Base-by-base conservation (phyloP, 2,888 invertebrate species). In the Cryptus viduatorius region DNA sequence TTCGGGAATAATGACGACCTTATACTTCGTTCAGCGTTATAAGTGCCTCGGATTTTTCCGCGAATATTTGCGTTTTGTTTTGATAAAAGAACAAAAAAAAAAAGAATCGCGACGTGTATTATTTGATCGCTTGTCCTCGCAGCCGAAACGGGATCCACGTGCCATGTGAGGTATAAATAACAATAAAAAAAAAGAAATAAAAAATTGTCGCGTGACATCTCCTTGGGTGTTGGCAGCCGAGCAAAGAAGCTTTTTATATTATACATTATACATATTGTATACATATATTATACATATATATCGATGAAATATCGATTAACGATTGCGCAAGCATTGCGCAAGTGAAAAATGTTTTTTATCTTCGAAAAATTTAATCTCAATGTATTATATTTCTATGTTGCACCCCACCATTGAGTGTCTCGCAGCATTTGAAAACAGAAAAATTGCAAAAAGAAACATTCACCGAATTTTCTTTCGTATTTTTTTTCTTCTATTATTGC, bases 131-230 rank as follows among this genome's bases (percentile, higher is more conserved):
- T 89, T 93, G 90, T 91, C 91, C 93, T 93, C 93, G 91, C 93
- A 93, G 93, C 90, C 89, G 91, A 88, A 82, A 89, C 87, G 83
- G 90, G 85, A 89, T 91, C 93, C 93, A 93, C 92, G 89, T 90
- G 90, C 89, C 90, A 89, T 90, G 89, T 90, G 89, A 90, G 88
- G 88, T 88, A 86, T 83, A 72, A 86, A 59, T 46, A 64, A 59
- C 46, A 73, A 16, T 29, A 37, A 67, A 46, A 16, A 73, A 42
- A 75, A 48, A 12, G 75, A 78, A 72, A 50, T 69, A 44, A 69
- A 68, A 79, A 64, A 79, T 76, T 72, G 72, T 76, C 77, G 78
- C 78, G 85, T 87, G 72, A 88, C 82, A 83, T 87, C 79, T 88
- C 86, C 86, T 88, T 90, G 88, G 82, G 75, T 89, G 88, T 88